Percentiles rank a stretch among this genome's conserved stretches.
These are phyloP conservation scores for Pristionchus entomophagus DNA, from an alignment of 2,888 invertebrate species.

Conservation along the genomic window DNA sequence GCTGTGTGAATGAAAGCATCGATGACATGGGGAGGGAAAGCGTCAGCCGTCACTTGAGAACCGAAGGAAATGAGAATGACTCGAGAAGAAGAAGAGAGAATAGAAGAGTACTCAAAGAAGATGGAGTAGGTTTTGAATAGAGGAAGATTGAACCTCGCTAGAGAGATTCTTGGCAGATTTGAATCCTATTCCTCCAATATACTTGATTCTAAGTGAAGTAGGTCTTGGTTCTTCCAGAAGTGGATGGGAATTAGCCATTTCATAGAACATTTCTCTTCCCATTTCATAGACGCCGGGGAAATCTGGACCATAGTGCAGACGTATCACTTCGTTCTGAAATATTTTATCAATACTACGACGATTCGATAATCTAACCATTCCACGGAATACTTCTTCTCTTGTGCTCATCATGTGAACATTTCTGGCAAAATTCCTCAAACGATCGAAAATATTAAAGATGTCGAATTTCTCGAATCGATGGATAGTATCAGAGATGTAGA, in stretches of 20 bases:
- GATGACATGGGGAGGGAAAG: not conserved
- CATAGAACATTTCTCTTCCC: constrained; percentile 21
- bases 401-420: not conserved
- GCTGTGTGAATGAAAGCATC: not conserved
- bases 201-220: constrained; percentile 13
- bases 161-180: not conserved
- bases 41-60: constrained; percentile 11
- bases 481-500: not conserved
- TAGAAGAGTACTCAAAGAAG: not conserved
- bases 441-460: not conserved
- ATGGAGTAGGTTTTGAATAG: not conserved
- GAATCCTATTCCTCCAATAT: constrained; percentile 42
- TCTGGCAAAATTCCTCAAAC: not conserved
- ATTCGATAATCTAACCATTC: not conserved
- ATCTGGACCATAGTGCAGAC: constrained; percentile 23
- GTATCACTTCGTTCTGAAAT: constrained; percentile 1
- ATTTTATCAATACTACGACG: not conserved
- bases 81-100: not conserved
- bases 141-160: not conserved
- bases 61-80: constrained; percentile 30
- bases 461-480: not conserved
- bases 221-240: constrained; percentile 11
- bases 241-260: constrained; percentile 15
- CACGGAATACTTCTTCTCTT: not conserved
- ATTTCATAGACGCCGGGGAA: not conserved